Conservation (phyloP, 2,113 vertebrate genomes). For the Anoura caudifer region DNA sequence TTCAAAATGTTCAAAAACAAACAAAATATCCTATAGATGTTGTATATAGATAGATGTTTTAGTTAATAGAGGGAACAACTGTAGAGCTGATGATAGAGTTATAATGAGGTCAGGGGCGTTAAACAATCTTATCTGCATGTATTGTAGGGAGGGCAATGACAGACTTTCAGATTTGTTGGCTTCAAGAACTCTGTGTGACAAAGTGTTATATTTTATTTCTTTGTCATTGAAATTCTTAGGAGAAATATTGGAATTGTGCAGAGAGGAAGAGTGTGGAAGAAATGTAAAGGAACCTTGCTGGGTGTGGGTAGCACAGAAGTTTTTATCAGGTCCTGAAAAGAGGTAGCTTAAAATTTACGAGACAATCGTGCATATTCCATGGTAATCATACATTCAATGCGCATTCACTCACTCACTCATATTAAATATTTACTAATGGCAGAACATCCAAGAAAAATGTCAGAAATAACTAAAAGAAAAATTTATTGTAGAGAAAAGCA, state of each 20-base stretch:
- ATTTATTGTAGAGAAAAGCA: neutral
- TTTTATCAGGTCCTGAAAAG: neutral
- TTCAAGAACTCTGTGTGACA: neutral
- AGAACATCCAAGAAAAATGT: neutral
- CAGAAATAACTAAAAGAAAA: neutral
- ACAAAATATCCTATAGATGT: neutral
- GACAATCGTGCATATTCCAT: neutral
- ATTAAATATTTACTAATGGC: neutral
- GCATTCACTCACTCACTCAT: neutral
- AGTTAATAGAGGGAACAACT: neutral
- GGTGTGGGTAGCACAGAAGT: neutral
- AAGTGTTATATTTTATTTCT: neutral
- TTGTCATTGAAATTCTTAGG: neutral
- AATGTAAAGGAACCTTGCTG: neutral
- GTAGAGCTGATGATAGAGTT: neutral
- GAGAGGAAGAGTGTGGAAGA: neutral
- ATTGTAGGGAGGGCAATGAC: neutral
- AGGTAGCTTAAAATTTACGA: neutral
- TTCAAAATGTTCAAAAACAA: neutral
- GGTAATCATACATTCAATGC: neutral
- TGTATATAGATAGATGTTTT: neutral
- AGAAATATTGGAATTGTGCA: neutral
- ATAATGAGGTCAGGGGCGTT: neutral
- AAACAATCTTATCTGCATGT: neutral
- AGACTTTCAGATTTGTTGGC: neutral